A percentile compares a stretch with the other conserved stretches of the same genome.
phyloP scores from a whole-genome alignment of 2,113 vertebrate genomes.

The Trogon melanurus region DNA sequence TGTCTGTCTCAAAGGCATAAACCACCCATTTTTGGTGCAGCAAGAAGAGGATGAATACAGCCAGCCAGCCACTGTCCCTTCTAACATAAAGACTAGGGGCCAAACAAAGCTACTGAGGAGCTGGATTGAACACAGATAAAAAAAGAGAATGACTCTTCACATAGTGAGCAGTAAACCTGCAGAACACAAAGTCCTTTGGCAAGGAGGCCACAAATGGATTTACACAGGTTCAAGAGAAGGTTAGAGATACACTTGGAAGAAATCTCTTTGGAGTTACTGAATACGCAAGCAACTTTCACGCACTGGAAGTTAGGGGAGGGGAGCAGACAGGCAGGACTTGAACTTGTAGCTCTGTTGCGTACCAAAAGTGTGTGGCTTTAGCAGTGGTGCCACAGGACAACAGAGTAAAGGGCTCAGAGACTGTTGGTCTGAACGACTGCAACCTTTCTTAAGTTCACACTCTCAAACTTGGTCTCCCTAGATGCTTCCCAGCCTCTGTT shows the following conservation, averaged over 20 bases:
- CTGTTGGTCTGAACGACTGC: background rate
- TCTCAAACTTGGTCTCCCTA: background rate
- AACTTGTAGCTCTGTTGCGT: background rate
- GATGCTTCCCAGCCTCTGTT: background rate
- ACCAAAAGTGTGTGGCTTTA: background rate
- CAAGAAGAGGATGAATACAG: background rate
- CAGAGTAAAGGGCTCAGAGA: background rate
- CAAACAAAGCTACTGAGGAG: background rate
- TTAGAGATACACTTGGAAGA: slow-evolving; percentile 11
- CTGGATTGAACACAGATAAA: background rate
- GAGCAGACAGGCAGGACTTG: background rate
- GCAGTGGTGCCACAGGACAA: background rate
- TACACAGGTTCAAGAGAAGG: slow-evolving; percentile 1
- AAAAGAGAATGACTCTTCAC: background rate
- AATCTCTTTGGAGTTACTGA: background rate
- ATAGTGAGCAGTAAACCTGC: background rate
- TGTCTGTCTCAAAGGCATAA: background rate
- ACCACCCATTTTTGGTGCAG: background rate
- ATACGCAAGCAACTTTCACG: background rate
- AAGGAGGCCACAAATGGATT: background rate
- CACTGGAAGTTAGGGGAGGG: background rate
- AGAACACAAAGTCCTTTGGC: slow-evolving; percentile 49
- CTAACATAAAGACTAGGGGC: background rate
- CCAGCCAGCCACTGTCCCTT: background rate
- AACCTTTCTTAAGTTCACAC: rapidly evolving